These are phyloP conservation scores for Aviceda subcristata DNA, from an alignment of 2,113 vertebrate species.

Conservation along the genomic window DNA sequence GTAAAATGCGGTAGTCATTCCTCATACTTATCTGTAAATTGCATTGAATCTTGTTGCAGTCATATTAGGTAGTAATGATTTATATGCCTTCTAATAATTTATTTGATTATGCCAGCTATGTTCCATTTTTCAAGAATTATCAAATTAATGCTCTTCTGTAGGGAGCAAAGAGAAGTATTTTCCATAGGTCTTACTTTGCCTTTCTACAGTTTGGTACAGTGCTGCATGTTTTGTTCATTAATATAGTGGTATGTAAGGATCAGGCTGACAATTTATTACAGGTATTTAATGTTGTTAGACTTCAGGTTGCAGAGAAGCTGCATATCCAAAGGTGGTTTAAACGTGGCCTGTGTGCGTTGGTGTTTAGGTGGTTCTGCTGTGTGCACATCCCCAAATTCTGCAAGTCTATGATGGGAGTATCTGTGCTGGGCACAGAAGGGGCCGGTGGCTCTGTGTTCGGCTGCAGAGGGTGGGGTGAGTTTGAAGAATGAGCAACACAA, in stretches of 20 bases:
- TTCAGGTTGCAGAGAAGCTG: neutral
- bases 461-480: neutral
- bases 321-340: neutral
- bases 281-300: slow-evolving; percentile 4
- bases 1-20: slow-evolving; percentile 72
- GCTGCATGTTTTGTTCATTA: slow-evolving; percentile 1
- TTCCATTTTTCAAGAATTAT: slow-evolving; percentile 69
- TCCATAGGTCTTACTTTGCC: slow-evolving; percentile 5
- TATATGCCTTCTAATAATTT: slow-evolving; percentile 79
- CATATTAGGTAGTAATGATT: slow-evolving; percentile 80
- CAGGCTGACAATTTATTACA: slow-evolving; percentile 13
- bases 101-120: slow-evolving; percentile 74
- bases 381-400: neutral
- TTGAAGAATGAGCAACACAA: neutral
- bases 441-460: neutral
- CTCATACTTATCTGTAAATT: slow-evolving; percentile 81
- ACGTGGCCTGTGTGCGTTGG: rapidly evolving
- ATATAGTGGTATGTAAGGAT: neutral
- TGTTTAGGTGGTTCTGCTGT: neutral
- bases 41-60: slow-evolving; percentile 74
- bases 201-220: neutral
- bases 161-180: slow-evolving; percentile 65
- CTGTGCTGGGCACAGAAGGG: neutral
- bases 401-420: neutral
- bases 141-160: slow-evolving; percentile 52